Percentiles rank a stretch among this genome's conserved stretches.
Conservation (phyloP, 2,888 invertebrate genomes). For the Spodoptera picta region DNA sequence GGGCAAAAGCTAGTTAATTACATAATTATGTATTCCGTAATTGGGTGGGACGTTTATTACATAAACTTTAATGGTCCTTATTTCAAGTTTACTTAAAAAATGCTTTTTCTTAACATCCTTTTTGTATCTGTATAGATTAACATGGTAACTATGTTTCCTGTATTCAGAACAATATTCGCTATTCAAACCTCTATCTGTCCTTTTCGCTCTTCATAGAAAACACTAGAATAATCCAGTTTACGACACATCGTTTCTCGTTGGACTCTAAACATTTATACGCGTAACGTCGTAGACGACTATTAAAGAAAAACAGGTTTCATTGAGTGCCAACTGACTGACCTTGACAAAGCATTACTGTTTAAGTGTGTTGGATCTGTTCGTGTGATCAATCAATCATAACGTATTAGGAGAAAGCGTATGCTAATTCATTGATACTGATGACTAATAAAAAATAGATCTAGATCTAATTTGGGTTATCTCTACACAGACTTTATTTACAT, state of each 20-base stretch:
- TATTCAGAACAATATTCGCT: no score
- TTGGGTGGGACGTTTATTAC: no score
- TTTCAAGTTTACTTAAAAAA: no score
- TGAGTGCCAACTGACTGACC: constrained; percentile 35
- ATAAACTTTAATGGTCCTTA: no score
- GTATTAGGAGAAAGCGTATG: constrained; percentile 32
- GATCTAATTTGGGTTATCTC: constrained; percentile 8
- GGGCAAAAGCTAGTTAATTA: no score
- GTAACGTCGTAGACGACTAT: constrained; percentile 19
- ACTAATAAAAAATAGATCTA: constrained; percentile 15
- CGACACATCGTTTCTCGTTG: not conserved
- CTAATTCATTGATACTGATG: constrained; percentile 26
- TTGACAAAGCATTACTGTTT: constrained; percentile 45
- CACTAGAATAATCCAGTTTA: constrained; percentile 1
- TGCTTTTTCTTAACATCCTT: no score
- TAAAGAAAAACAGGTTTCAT: constrained; percentile 43
- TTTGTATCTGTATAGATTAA: no score
- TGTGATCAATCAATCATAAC: constrained; percentile 35
- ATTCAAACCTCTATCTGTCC: no score
- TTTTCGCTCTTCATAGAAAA: no score
- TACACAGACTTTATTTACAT: not conserved
- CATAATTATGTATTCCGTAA: no score
- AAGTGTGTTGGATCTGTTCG: constrained; percentile 27
- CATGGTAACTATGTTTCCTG: no score
- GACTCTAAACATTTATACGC: not conserved